Evolutionary conservation across 2,797 vertebrate species (phyloP), one percentile per base, ranked within the genome.

Genomic region (Melanotaenia boesemani): DNA sequence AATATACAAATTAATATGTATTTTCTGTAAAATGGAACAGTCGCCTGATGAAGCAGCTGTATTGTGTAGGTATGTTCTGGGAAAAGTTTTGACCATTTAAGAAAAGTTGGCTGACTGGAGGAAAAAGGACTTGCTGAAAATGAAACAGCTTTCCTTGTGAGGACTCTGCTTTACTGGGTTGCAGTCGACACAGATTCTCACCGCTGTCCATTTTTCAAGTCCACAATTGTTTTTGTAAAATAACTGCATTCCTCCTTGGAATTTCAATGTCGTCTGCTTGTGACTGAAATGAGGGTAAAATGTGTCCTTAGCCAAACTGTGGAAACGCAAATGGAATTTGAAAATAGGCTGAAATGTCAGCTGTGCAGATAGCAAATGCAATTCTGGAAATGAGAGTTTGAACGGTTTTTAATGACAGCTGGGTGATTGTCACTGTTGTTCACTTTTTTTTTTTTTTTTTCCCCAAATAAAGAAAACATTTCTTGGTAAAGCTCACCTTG

Each of bases 261-360:
- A 84, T 82, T 65, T 76, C 63, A 80, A 88, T 77, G 5, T 64
- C 0, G 2, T 79, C 60, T 77, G 80, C 80, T 81, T 82, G 76
- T 34, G 48, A 69, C 64, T 76, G 34, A 67, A 74, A 78, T 62
- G 59, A 81, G 37, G 39, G 54, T 30, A 13, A 67, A 39, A 26
- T 76, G 67, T 62, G 36, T 28, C 52, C 34, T 59, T 39, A 65
- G 54, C 7, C 50, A 20, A 70, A 72, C 52, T 63, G 61, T 50
- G 59, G 30, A 76, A 73, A 71, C 63, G 39, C 70, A 79, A 81
- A 77, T 70, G 67, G 50, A 34, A 55, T 83, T 77, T 76, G 63
- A 55, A 76, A 59, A 71, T 74, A 28, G 62, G n/a, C 71, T 58
- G 54, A 73, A 80, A 79, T 67, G 76, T 85, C 77, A 63, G 44